phyloP scores from a whole-genome alignment of 2,113 vertebrate genomes.

The Alexandromys fortis region DNA sequence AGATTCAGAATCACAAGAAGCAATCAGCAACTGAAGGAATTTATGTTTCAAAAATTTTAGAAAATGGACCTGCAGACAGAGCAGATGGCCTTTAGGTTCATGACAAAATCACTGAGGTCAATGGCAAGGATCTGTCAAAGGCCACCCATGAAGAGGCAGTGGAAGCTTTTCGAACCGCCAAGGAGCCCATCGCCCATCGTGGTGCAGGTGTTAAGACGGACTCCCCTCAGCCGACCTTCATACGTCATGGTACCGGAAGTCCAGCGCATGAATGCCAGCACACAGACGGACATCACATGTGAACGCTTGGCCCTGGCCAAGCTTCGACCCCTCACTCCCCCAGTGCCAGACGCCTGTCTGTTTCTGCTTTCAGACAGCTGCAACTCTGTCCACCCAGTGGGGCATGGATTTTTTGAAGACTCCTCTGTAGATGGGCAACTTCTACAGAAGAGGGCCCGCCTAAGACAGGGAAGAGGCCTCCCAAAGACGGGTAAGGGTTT shows the following conservation, averaged over 20 bases:
- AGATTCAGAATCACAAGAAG: too few relatives aligned
- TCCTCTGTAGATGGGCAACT: too few relatives aligned
- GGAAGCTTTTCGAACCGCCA: constrained; percentile 93
- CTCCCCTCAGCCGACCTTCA: constrained; percentile 86
- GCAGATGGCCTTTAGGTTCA: too few relatives aligned
- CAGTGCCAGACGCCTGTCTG: constrained; percentile 97
- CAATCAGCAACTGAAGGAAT: too few relatives aligned
- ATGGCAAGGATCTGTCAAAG: constrained; percentile 95
- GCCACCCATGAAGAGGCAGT: constrained; percentile 95
- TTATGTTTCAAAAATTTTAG: too few relatives aligned
- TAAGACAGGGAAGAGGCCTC: too few relatives aligned
- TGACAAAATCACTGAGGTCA: constrained; percentile 87
- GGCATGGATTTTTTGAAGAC: too few relatives aligned
- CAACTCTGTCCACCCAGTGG: too few relatives aligned
- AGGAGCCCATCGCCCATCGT: constrained; percentile 97
- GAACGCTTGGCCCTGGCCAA: constrained; percentile 77
- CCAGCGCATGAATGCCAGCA: constrained; percentile 93
- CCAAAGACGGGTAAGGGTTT: too few relatives aligned
- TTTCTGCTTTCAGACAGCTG: constrained; percentile 96
- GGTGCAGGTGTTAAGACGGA: constrained; percentile 95
- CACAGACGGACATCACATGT: constrained; percentile 98
- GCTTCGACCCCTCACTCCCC: constrained; percentile 94
- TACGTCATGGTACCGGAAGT: constrained; percentile 90
- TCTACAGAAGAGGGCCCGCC: too few relatives aligned
- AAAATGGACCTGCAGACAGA: too few relatives aligned